phyloP scores from a whole-genome alignment of 2,797 vertebrate species.

The Muscicapa striata region DNA sequence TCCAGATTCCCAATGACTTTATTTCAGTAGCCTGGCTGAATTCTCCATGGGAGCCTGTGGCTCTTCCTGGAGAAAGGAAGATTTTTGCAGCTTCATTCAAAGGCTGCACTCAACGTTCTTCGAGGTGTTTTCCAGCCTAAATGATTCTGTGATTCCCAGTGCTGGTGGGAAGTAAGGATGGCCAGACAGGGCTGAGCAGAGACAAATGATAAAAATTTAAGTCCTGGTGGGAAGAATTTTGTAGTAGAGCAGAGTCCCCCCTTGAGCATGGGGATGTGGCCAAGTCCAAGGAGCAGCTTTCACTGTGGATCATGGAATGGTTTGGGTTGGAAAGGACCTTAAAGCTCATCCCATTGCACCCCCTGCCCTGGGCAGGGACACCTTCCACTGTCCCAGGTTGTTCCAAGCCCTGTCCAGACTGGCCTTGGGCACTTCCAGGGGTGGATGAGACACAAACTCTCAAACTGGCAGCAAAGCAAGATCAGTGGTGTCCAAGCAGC shows the following conservation, averaged over 20 bases:
- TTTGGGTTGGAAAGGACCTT: not conserved
- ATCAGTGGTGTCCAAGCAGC: accelerated
- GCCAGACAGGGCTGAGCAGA: not conserved
- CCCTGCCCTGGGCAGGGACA: not conserved
- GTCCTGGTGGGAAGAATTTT: not conserved
- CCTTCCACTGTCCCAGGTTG: accelerated
- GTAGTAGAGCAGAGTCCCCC: not conserved
- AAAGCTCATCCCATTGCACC: not conserved
- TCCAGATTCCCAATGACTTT: not conserved
- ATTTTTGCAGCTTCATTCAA: not conserved
- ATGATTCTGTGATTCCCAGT: not conserved
- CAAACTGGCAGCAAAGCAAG: not conserved
- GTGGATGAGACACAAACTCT: too few species aligned
- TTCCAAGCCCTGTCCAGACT: accelerated
- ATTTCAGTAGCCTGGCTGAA: not conserved
- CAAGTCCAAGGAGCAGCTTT: not conserved
- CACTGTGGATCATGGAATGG: accelerated
- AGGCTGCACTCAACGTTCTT: not conserved
- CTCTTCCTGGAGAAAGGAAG: not conserved
- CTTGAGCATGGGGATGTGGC: accelerated
- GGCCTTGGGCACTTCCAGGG: not conserved
- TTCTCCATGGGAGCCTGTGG: accelerated
- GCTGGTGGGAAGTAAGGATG: not conserved
- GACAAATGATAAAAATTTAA: accelerated
- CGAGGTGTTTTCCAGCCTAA: accelerated